Evolutionary conservation across 2,888 invertebrate genomes (phyloP).

Genomic region (Aproaerema taeniolella): DNA sequence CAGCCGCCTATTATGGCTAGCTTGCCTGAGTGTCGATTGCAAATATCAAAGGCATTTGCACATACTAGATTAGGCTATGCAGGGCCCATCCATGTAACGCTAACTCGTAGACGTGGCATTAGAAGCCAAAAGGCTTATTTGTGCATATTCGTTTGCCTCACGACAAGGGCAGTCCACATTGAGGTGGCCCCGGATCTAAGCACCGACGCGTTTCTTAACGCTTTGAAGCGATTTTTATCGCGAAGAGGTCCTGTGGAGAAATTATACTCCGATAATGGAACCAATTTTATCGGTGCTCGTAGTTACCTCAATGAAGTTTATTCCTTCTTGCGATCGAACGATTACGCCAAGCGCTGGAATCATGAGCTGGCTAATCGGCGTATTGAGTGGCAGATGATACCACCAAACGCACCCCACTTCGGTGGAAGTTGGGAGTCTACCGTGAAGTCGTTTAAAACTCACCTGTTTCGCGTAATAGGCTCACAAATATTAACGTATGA

Average conservation of each 20-base stretch:
- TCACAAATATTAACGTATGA: background rate
- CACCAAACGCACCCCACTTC: constrained; percentile 8
- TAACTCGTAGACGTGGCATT: constrained; percentile 8
- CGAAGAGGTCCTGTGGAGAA: constrained; percentile 23
- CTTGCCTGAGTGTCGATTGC: constrained; percentile 9
- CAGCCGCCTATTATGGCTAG: constrained; percentile 9
- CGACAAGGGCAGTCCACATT: constrained; percentile 12
- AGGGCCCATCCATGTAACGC: constrained; percentile 8
- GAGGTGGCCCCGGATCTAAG: constrained; percentile 24
- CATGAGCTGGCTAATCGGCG: background rate
- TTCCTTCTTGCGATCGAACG: constrained; percentile 4
- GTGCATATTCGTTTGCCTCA: constrained; percentile 14
- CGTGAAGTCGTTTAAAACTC: constrained; percentile 1
- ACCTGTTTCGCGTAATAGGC: constrained; percentile 2
- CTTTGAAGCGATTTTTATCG: constrained; percentile 29
- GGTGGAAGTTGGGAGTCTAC: constrained; percentile 13
- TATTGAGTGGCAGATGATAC: constrained; percentile 1
- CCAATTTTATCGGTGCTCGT: constrained; percentile 26
- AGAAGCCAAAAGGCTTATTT: constrained; percentile 11
- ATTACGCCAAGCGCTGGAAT: background rate
- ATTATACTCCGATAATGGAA: constrained; percentile 29
- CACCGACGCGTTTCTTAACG: constrained; percentile 26
- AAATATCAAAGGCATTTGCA: constrained; percentile 8
- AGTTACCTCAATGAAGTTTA: constrained; percentile 12
- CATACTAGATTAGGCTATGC: constrained; percentile 12